Conservation (phyloP, 2,113 vertebrate species). For the Upupa epops region DNA sequence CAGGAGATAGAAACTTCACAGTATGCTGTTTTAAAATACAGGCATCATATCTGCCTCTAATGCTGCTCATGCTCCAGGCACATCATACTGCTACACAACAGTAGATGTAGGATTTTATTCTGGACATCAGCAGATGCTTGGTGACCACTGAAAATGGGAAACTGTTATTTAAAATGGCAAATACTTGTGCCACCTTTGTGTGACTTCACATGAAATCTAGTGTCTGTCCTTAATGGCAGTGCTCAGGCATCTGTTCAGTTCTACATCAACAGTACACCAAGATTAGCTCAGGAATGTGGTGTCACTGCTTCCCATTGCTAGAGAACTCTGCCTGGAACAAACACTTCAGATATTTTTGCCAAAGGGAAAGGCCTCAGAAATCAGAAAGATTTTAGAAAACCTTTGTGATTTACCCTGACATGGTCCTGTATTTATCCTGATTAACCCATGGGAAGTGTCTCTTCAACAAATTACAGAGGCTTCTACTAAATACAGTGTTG, state of each 20-base stretch:
- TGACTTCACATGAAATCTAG: neutral
- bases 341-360: neutral
- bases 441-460: neutral
- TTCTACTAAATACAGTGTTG: neutral
- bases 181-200: neutral
- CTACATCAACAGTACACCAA: neutral
- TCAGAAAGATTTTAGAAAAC: neutral
- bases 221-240: neutral
- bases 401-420: neutral
- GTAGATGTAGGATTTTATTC: fast-evolving
- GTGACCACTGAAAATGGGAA: neutral
- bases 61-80: too few relatives aligned
- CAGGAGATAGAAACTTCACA: too few relatives aligned
- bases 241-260: neutral
- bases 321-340: neutral
- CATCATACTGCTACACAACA: too few relatives aligned
- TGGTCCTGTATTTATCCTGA: neutral
- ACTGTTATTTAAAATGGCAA: neutral
- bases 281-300: neutral
- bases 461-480: neutral
- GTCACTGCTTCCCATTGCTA: neutral
- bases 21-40: too few relatives aligned
- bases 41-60: too few relatives aligned
- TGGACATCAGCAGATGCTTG: neutral
- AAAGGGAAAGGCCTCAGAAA: neutral